A percentile compares a stretch with the other conserved stretches of the same genome.
These are phyloP conservation scores for Phymorhynchus buccinoides DNA, from an alignment of 1,140 invertebrate genomes.

Conservation along the genomic window DNA sequence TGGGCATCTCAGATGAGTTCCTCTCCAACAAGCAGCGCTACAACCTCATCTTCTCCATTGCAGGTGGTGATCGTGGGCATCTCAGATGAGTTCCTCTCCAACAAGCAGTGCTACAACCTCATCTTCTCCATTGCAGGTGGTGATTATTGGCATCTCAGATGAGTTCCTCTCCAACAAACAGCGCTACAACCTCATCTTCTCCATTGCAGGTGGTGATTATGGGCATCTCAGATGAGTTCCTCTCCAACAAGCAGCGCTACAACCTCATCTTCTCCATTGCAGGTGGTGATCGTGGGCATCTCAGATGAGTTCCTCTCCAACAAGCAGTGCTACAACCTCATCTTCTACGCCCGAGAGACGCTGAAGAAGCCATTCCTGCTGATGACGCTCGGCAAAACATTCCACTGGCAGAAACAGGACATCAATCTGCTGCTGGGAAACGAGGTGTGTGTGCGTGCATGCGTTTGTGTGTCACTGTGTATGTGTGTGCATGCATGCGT, in stretches of 20 bases:
- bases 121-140: slow-evolving; percentile 61
- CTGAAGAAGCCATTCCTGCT: slow-evolving; percentile 64
- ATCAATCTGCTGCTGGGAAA: slow-evolving; percentile 52
- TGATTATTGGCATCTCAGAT: slow-evolving; percentile 66
- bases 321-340: slow-evolving; percentile 54
- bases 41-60: too few species aligned
- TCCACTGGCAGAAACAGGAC: slow-evolving; percentile 62
- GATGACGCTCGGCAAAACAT: slow-evolving; percentile 58
- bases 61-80: slow-evolving; percentile 64
- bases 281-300: slow-evolving; percentile 64
- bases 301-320: slow-evolving; percentile 66
- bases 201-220: slow-evolving; percentile 62
- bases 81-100: slow-evolving; percentile 64
- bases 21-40: too few species aligned
- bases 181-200: slow-evolving; percentile 59
- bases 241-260: slow-evolving; percentile 50
- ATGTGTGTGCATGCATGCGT: too few species aligned
- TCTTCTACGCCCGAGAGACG: slow-evolving; percentile 63
- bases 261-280: slow-evolving; percentile 59
- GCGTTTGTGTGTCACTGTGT: too few species aligned
- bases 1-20: too few species aligned
- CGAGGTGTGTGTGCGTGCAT: slow-evolving; percentile 45
- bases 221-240: slow-evolving; percentile 68
- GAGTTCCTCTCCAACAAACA: slow-evolving; percentile 60
- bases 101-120: slow-evolving; percentile 53